Base-by-base conservation (phyloP, 2,888 invertebrate genomes). In the Caenorhabditis sulstoni region DNA sequence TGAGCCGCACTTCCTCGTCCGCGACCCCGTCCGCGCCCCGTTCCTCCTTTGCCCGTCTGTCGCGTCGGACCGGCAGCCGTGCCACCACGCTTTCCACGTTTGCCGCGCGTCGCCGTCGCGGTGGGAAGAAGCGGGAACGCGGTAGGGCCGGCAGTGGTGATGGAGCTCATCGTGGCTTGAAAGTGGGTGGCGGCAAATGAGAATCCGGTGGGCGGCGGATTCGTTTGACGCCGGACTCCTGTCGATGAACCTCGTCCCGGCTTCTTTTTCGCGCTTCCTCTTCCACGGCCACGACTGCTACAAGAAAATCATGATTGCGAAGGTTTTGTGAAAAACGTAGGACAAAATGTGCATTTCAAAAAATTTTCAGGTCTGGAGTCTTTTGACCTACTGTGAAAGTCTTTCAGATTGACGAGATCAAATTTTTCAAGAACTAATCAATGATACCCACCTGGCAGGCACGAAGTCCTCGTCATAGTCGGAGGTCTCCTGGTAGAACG, bases 381-480 rank as follows among this genome's bases (percentile, higher is more conserved):
- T n/a, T n/a, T 7, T 29, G 29, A 29, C 7, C 29, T 29, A 29
- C 29, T 7, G 3, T 29, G 4, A 3, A 29, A 29, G 7, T 5
- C 7, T 29, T 29, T 29, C 7, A 7, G 29, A 29, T 29, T 29
- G 4, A 29, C 4, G 3, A 29, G 29, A 29, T 29, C 29, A 20
- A n/a, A 12, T 22, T n/a, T 8, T 29, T 4, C 20, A 23, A 35
- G 16, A 37, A 52, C 75, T 52, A 5, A 7, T 29, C 7, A 29
- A 29, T 7, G 7, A 7, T 5, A 41, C 41, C 11, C 16, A 78
- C 79, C 79, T 74, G 3, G 64, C 64, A 7, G 82, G 84, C 11
- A 82, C 76, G 44, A 85, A 85, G 67, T 85, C 85, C 37, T 84
- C 84, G 47, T 84, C 85, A 39, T 81, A 81, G 50, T 85, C 85